Evolutionary conservation across 2,797 vertebrate species (phyloP).

Genomic region (Microcaecilia unicolor): DNA sequence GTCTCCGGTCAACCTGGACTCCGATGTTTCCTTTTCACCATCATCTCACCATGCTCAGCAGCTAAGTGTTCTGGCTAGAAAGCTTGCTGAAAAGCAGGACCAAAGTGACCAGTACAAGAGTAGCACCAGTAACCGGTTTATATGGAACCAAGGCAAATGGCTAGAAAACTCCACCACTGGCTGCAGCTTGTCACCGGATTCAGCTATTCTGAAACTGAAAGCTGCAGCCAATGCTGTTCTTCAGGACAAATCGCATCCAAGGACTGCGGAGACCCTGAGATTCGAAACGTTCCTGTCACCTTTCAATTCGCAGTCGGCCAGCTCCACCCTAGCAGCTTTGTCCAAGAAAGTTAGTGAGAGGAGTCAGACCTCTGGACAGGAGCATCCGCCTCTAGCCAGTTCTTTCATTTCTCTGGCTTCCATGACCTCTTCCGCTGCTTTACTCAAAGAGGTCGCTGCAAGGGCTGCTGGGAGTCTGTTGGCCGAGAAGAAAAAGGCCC

Average conservation of each 20-base stretch:
- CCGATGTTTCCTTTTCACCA: slow-evolving; percentile 76
- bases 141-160: slow-evolving; percentile 96
- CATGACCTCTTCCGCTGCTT: slow-evolving; percentile 95
- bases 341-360: slow-evolving; percentile 98
- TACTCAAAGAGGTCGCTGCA: slow-evolving; percentile 96
- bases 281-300: slow-evolving; percentile 93
- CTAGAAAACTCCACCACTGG: slow-evolving; percentile 70
- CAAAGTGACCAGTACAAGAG: slow-evolving; percentile 80
- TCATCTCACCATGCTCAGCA: slow-evolving; percentile 93
- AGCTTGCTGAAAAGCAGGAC: slow-evolving; percentile 92
- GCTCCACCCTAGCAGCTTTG: slow-evolving; percentile 93
- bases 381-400: slow-evolving; percentile 77
- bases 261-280: slow-evolving; percentile 80
- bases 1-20: slow-evolving; percentile 66
- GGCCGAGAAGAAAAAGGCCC: slow-evolving; percentile 82
- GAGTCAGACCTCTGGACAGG: slow-evolving; percentile 70
- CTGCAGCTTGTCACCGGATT: slow-evolving; percentile 89
- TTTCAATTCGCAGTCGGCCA: slow-evolving; percentile 95
- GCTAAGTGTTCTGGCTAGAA: slow-evolving; percentile 91
- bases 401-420: slow-evolving; percentile 94
- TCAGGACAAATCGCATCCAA: slow-evolving; percentile 84
- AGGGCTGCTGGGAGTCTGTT: slow-evolving; percentile 89
- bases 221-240: slow-evolving; percentile 93
- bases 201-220: slow-evolving; percentile 95
- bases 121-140: slow-evolving; percentile 68